Base-by-base conservation (phyloP, 2,113 vertebrate genomes). In the Oreocharis arfaki region DNA sequence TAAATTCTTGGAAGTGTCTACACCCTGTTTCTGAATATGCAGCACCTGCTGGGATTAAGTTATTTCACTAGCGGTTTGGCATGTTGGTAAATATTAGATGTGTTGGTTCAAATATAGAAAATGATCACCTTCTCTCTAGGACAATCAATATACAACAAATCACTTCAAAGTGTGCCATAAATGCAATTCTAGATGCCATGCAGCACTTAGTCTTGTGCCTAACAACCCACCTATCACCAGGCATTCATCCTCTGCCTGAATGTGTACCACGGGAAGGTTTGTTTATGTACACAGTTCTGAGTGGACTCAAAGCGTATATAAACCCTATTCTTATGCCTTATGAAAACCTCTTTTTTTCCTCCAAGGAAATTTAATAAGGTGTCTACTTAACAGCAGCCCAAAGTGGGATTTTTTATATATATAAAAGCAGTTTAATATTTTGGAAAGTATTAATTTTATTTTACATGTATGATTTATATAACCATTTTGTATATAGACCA, bases 81-180 rank as follows among this genome's bases (percentile, higher is more conserved):
- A 91, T 19, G 46, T 73, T 90, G 53, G 88, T 67, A 93, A 83
- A 65, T 76, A 50, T 3, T 60, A 80, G 60, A 44, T 57, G 30
- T 77, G 18, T 65, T 47, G 42, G 28, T 33, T 59, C 44, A 37
- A 94, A 85, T 67, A 56, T 89, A 70, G 55, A 84, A 93, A 91
- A 95, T 84, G 0, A 88, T 91, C 76, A 63, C 47, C 44, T 87
- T 52, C 42, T 93, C 57, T 95, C 57, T 39, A 68, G 83, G 78
- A 95, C 65, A 80, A 79, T 84, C 77, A 95, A 50, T 93, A 90
- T 60, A 50, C n/a, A 94, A 90, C 70, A 94, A 93, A 95, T 92
- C 65, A 82, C 57, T 90, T 90, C 53, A 56, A 69, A 46, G 61
- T 90, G 70, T 84, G 60, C 77, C 65, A 60, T 80, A 96, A 93